Base-by-base conservation (phyloP, 2,888 invertebrate species). In the Apamea monoglypha region DNA sequence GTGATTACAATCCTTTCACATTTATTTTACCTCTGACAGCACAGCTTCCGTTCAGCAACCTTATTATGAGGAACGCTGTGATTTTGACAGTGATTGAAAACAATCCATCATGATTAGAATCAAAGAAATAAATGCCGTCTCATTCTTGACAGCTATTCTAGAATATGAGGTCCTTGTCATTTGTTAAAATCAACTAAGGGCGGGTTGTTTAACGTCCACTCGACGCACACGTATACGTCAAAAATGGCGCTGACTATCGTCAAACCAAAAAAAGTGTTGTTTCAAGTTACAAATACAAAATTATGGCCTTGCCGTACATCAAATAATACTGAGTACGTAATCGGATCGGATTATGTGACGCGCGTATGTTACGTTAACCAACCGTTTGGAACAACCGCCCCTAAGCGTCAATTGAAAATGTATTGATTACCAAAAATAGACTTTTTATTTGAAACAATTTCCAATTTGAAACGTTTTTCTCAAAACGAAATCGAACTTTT, bases 401-500 rank as follows among this genome's bases (percentile, higher is more conserved):
- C 10, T 50, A 16, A 50, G 6, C 18, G 50, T 50, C 1, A 53
- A 53, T 25, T 25, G 8, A 53, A 53, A 53, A 7, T 53, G 21
- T 53, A 21, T 53, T 21, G 18, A 53, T 21, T 21, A 53, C 29
- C 6, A 61, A 61, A 29, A 61, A 61, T 16, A n/a, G 16, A 61
- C 29, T 29, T 32, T 36, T 63, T 10, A 63, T 63, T 63, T 32
- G 0, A 63, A 63, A 25, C n/a, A 32, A 8, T 59, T 70, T 18
- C 0, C 8, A 29, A 16, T 67, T 74, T 7, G n/a, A 79, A 69
- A n/a, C 7, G 1, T 36, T 3, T 44, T 32, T 18, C 7, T 16
- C 14, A 2, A 29, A 53, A 61, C 18, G 29, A 69, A 44, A 47
- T 16, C 25, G 7, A 16, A 56, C 67, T 44, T 83, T 74, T 72